Evolutionary conservation across 2,888 invertebrate genomes (phyloP), one percentile per base, ranked within the genome.

Genomic region (Lochmaea capreae): DNA sequence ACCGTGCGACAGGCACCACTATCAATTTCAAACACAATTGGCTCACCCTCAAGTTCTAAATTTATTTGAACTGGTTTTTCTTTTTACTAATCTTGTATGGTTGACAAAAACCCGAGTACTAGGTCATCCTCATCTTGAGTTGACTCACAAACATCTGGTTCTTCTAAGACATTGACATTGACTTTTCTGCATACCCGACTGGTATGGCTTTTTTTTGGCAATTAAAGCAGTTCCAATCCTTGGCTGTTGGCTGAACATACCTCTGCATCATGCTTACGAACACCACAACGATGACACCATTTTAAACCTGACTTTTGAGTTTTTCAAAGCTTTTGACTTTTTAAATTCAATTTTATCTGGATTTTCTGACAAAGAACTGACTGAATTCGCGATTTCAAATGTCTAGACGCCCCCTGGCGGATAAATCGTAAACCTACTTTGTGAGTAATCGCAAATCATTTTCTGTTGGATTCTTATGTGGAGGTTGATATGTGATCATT

Each of bases 171-270:
- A 22, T 63, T 70, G 22, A 43, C 54, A 63, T 11, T 14, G 65
- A 65, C 58, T 65, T 57, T 71, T 42, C 58, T 54, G 57, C 65
- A 71, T 57, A 65, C 71, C 26, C 59, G 63, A 69, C 65, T 65
- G 18, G 71, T 76, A 46, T 72, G 75, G 4, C 72, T 63, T 68
- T 69, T 33, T 61, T 72, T 18, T 72, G 57, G 52, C 72, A 75
- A 26, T 18, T 61, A 54, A 72, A 75, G 39, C 75, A 75, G 18
- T 62, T 62, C 75, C 72, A 72, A 33, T 65, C 54, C 57, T 65
- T 72, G 22, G 72, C 69, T 49, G 72, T 65, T 72, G 22, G 72
- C 69, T 49, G 72, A 66, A 68, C 72, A 72, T 14, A 43, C 61
- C 14, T 72, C 46, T 43, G 70, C 72, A 54, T 72, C 57, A 66